phyloP scores from a whole-genome alignment of 1,140 invertebrate genomes.

The Bombyx mori region DNA sequence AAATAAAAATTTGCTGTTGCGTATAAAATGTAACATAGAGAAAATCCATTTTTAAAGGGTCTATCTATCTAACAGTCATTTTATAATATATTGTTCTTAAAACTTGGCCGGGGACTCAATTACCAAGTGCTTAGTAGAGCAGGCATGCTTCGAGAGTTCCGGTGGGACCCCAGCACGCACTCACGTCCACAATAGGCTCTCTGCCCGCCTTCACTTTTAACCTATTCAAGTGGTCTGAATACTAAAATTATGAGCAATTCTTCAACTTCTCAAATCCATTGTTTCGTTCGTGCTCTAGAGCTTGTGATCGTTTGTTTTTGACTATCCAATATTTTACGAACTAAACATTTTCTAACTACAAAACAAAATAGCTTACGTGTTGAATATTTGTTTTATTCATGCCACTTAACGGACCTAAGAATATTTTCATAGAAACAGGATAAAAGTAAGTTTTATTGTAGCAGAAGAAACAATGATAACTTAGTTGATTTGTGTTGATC shows the following conservation, averaged over 20 bases:
- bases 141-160: conserved; percentile 28
- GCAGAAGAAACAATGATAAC: too few species aligned
- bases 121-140: conserved; percentile 21
- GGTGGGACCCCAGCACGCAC: conserved; percentile 30
- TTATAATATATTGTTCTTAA: too few species aligned
- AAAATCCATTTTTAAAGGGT: too few species aligned
- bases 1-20: too few species aligned
- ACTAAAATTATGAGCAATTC: conserved; percentile 33
- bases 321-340: not conserved
- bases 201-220: conserved; percentile 38
- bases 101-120: conserved; percentile 5
- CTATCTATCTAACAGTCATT: too few species aligned
- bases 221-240: conserved; percentile 35
- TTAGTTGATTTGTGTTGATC: conserved; percentile 27
- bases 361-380: too few species aligned
- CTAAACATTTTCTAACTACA: too few species aligned
- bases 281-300: conserved; percentile 24
- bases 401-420: too few species aligned
- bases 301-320: conserved; percentile 6
- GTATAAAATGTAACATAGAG: too few species aligned
- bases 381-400: too few species aligned
- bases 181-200: conserved; percentile 37
- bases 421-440: too few species aligned
- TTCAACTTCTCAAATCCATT: conserved; percentile 21
- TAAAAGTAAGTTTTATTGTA: too few species aligned